Evolutionary conservation across 2,888 invertebrate species (phyloP), one percentile per base, ranked within the genome.

Genomic region (Mellilla xanthometata): DNA sequence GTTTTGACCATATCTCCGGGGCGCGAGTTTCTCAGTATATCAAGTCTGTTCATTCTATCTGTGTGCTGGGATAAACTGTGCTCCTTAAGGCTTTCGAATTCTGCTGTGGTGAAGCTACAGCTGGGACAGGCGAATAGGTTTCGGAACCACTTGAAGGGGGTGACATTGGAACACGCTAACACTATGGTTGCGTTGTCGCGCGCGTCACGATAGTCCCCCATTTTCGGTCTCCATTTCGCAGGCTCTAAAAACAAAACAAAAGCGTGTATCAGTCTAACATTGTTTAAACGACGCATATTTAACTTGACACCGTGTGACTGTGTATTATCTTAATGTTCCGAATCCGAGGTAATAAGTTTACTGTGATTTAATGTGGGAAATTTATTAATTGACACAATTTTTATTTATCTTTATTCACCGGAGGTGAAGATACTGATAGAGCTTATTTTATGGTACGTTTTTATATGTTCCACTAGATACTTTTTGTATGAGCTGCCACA

Each of bases 131-230:
- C 68, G 55, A 81, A 87, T 2, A 66, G 49, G 0, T 85, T 85
- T 4, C 79, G 67, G 28, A 67, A 72, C 79, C 81, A 84, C 49
- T 82, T 70, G 63, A 87, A 87, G 1, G 86, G 86, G 42, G 75
- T 74, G 12, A 64, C 78, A 65, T 82, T 86, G 30, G 85, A 81
- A 60, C 62, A 78, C 57, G 82, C 74, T 39, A 87, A 63, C 38
- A 86, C 74, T 9, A 39, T 34, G 15, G 34, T 23, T 6, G 45
- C 45, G 23, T 45, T 45, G 45, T 39, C 45, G 0, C 45, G 45
- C 26, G 34, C 34, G n/a, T 45, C 45, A 2, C 45, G 34, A 29
- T 24, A 48, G 19, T 36, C 28, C 6, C 41, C 33, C 24, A 29
- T 7, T 34, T 33, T 29, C 39, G 34, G 33, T 11, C 34, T 41